These are phyloP conservation scores for Phylloscopus trochilus DNA, from an alignment of 2,113 vertebrate species.

Conservation along the genomic window DNA sequence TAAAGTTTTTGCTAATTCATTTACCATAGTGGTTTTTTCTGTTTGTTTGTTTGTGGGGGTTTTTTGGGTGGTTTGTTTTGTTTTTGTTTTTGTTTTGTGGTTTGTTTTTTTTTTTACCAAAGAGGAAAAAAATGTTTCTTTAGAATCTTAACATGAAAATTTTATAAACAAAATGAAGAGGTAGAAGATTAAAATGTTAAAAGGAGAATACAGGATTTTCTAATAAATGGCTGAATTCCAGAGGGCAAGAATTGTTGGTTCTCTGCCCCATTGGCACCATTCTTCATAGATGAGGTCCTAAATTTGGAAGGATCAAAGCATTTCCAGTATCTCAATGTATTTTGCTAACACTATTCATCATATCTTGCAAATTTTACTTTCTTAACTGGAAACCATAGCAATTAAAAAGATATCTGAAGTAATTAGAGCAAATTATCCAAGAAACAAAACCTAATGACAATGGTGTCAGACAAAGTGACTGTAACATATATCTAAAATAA, in stretches of 20 bases:
- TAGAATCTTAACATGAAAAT: background rate
- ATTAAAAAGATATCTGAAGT: background rate
- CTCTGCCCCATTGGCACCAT: background rate
- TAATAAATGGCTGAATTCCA: background rate
- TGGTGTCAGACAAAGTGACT: background rate
- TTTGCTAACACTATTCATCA: background rate
- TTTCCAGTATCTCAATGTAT: background rate
- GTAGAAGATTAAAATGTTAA: background rate
- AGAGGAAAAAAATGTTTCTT: background rate
- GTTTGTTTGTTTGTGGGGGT: too few species aligned
- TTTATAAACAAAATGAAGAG: background rate
- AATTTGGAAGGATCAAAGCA: background rate
- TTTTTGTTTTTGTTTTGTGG: too few species aligned
- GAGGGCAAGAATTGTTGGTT: background rate
- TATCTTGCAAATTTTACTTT: background rate
- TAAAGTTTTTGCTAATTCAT: background rate
- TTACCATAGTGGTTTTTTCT: background rate
- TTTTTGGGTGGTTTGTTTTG: too few species aligned
- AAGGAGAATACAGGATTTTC: background rate
- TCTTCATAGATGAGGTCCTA: background rate
- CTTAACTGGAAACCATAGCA: background rate
- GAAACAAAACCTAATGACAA: background rate
- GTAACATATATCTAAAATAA: slow-evolving; percentile 28
- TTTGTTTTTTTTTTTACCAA: background rate
- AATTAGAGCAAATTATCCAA: background rate